Conservation (phyloP, 2,113 vertebrate species). For the Chloroceryle aenea region DNA sequence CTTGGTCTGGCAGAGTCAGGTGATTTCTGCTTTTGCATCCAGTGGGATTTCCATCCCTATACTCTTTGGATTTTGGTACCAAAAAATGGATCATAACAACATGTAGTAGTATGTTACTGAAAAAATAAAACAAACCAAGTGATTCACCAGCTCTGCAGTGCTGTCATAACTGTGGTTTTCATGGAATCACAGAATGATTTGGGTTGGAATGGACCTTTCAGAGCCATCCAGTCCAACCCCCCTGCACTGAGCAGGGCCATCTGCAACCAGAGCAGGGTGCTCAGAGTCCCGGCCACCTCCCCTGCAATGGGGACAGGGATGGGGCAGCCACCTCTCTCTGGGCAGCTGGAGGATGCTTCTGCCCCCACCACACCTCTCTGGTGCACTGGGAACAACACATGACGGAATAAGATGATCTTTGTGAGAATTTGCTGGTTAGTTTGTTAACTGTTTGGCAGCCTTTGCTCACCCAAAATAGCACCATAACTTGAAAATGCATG, state of each 20-base stretch:
- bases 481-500: neutral
- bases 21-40: neutral
- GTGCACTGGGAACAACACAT: neutral
- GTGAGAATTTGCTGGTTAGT: neutral
- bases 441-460: slow-evolving; percentile 30
- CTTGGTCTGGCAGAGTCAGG: neutral
- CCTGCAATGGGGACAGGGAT: neutral
- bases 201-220: neutral
- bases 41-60: neutral
- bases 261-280: too few species aligned
- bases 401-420: neutral
- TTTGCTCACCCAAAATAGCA: neutral
- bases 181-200: neutral
- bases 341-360: neutral
- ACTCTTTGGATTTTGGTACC: neutral
- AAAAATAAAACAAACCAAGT: neutral
- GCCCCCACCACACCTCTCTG: neutral
- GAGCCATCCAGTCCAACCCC: too few species aligned
- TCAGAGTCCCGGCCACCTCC: too few species aligned
- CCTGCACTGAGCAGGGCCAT: too few species aligned
- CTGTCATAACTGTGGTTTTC: neutral
- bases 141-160: neutral
- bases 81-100: neutral
- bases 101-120: neutral
- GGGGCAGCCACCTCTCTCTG: neutral